These are phyloP conservation scores for Theropithecus gelada DNA, from an alignment of 2,113 vertebrate genomes.

Conservation along the genomic window DNA sequence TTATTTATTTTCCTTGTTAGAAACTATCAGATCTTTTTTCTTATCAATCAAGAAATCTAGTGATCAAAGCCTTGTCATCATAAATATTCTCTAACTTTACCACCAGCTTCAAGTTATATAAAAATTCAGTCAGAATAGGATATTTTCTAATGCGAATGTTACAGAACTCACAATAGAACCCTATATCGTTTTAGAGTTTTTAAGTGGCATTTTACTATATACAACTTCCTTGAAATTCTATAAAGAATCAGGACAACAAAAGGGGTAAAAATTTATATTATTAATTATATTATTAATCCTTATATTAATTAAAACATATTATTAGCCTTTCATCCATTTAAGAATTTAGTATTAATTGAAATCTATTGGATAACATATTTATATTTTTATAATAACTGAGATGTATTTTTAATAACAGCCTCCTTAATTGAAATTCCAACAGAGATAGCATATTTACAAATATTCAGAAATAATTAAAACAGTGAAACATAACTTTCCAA, in stretches of 20 bases:
- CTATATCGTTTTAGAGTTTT: not conserved
- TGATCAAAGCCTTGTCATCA: not conserved
- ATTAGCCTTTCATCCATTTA: not conserved
- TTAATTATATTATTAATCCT: not conserved
- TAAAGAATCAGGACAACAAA: not conserved
- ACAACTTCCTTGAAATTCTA: not conserved
- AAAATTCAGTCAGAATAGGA: not conserved
- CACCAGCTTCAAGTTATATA: not conserved
- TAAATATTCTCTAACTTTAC: not conserved
- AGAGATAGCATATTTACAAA: conserved; percentile 52
- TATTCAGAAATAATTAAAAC: conserved; percentile 59
- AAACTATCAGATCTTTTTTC: not conserved
- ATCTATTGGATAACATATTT: not conserved
- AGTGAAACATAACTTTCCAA: not conserved
- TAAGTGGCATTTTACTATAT: not conserved
- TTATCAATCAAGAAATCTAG: not conserved
- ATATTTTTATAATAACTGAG: not conserved
- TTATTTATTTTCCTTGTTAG: not conserved
- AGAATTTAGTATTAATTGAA: not conserved
- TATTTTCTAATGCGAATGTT: not conserved
- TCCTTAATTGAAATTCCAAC: conserved; percentile 35
- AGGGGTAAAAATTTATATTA: not conserved
- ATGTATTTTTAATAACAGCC: not conserved
- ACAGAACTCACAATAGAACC: not conserved
- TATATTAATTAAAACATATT: not conserved